Base-by-base conservation (phyloP, 2,797 vertebrate species). In the Calcarius lapponicus region DNA sequence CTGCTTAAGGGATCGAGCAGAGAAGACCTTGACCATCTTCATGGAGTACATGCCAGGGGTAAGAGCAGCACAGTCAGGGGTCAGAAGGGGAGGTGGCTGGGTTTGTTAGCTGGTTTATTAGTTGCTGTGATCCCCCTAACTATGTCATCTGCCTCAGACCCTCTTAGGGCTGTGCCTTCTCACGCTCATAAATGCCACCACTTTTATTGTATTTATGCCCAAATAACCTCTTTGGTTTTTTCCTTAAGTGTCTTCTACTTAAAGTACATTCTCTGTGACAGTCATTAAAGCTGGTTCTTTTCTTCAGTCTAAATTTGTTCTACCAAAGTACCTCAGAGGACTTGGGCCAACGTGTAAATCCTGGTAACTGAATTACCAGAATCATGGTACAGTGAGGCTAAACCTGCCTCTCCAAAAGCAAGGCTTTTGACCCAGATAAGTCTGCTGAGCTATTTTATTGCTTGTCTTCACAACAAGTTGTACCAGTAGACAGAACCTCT, bases 11-110 rank as follows among this genome's bases (percentile, higher is more conserved):
- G 99, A 99, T 94, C 98, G 98, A 85, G 98, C 98, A 1, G 99
- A 99, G 97, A 99, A 99, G 97, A 99, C 99, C 12, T 98, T 99
- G 92, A 99, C 99, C 61, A 99, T 99, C 96, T 99, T 99, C 96
- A 99, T 99, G 99, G 99, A 99, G 98, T 99, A 99, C 97, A 99
- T 99, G 99, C 99, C 99, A 3, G 99, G 99, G 98, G 99, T 99
- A 96, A 97, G 98, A 85, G 45, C 85, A 67, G 53, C 80, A 17
- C 24, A n/a, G 29, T 6, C 4, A 7, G 25, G 36, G 69, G 4
- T 50, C 53, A 26, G 40, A 10, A 36, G n/a, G 70, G 19, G 32
- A 48, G 58, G 16, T 24, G 14, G 8, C 4, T 62, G 47, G 16
- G 4, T 85, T 74, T 71, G 5, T 16, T 47, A 36, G 13, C 48